Percentiles rank a stretch among this genome's conserved stretches.
These are phyloP conservation scores for Glareola pratincola DNA, from an alignment of 2,113 vertebrate genomes.

Conservation along the genomic window DNA sequence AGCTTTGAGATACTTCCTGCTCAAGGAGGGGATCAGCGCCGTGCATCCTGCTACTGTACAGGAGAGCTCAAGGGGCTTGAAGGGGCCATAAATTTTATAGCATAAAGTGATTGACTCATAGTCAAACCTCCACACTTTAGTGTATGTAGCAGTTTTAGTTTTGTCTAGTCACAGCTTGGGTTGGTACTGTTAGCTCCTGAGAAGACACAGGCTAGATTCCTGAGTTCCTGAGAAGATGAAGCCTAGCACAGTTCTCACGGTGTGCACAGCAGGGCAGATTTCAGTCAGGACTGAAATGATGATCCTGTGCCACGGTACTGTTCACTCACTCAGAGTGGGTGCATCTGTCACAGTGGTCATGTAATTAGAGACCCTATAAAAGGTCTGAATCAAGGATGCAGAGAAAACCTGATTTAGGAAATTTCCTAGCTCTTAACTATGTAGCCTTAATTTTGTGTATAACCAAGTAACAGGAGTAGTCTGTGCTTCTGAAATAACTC, in stretches of 20 bases:
- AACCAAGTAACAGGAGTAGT: neutral
- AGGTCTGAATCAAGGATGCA: neutral
- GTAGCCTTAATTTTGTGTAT: neutral
- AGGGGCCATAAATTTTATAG: neutral
- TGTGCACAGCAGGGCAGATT: neutral
- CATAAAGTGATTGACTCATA: accelerated
- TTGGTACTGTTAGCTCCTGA: neutral
- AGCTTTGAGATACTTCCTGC: accelerated
- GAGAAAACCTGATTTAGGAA: neutral
- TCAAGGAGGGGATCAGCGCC: neutral
- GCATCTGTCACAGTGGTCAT: neutral
- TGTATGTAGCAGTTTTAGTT: neutral
- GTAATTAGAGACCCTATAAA: neutral
- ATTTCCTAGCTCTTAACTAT: neutral
- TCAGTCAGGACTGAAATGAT: neutral
- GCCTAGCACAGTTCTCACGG: accelerated
- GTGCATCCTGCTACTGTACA: accelerated
- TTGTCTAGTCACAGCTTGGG: neutral
- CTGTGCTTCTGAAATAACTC: neutral
- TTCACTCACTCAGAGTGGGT: neutral
- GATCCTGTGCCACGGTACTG: neutral
- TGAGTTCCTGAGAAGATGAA: neutral
- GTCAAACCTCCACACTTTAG: neutral
- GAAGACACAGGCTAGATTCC: neutral
- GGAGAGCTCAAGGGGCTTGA: neutral